Evolutionary conservation across 1,140 invertebrate genomes (phyloP).

Genomic region (Cherax destructor): DNA sequence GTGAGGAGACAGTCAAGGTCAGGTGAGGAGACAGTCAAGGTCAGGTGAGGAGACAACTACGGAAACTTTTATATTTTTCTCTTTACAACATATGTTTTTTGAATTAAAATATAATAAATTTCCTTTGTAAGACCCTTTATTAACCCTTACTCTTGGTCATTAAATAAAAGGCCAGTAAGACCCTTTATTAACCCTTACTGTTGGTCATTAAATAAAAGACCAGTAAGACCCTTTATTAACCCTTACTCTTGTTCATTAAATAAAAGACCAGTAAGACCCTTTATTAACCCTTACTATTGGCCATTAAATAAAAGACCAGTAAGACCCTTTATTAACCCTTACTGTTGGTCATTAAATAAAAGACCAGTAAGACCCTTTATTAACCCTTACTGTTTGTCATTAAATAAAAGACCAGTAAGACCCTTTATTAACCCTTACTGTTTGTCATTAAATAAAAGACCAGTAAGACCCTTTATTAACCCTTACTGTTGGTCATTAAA

Average conservation of each 20-base stretch:
- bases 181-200: neutral
- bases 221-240: neutral
- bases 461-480: neutral
- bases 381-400: neutral
- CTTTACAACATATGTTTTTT: too few species aligned
- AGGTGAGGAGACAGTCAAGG: too few species aligned
- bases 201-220: constrained; percentile 4
- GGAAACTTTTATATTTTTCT: too few species aligned
- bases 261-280: neutral
- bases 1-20: too few species aligned
- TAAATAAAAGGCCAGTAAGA: neutral
- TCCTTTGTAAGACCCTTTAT: neutral
- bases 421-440: neutral
- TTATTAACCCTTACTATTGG: neutral
- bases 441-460: neutral
- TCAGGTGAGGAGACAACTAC: too few species aligned
- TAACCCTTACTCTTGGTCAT: neutral
- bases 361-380: neutral
- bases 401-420: neutral
- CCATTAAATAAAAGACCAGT: neutral
- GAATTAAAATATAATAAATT: too few species aligned
- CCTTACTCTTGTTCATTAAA: neutral
- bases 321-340: neutral
- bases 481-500: neutral
- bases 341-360: neutral